Percentiles rank a stretch among this genome's conserved stretches.
phyloP scores from a whole-genome alignment of 2,888 invertebrate species.

The Acanthosepion esculentum region DNA sequence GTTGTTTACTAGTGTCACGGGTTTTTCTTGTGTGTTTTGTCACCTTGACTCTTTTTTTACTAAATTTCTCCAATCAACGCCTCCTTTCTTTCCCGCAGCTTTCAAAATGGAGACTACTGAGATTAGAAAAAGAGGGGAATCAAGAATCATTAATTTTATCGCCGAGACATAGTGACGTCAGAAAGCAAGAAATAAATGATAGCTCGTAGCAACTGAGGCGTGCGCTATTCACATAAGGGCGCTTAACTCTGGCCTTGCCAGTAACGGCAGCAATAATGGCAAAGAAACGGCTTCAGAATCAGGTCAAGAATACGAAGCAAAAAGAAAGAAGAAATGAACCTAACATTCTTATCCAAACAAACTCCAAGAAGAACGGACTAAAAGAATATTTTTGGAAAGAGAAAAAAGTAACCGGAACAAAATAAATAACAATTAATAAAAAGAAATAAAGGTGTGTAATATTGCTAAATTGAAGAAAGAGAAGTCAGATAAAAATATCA shows the following conservation, averaged over 20 bases:
- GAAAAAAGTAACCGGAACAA: background rate
- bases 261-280: background rate
- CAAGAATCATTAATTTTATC: constrained; percentile 43
- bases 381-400: background rate
- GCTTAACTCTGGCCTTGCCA: constrained; percentile 41
- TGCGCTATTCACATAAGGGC: constrained; percentile 14
- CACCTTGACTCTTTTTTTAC: background rate
- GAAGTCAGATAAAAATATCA: background rate
- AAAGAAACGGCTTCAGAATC: background rate
- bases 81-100: background rate
- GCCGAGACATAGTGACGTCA: background rate
- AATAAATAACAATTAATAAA: background rate
- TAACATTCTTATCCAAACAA: no score
- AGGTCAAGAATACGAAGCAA: background rate
- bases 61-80: background rate
- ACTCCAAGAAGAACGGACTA: no score
- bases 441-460: background rate
- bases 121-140: constrained; percentile 37
- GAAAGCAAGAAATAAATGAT: constrained; percentile 40
- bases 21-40: background rate
- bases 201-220: background rate
- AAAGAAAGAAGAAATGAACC: no score
- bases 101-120: constrained; percentile 19
- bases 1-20: background rate
- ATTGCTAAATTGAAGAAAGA: background rate